Evolutionary conservation across 2,888 invertebrate genomes (phyloP).

Genomic region (Sturmia bella): DNA sequence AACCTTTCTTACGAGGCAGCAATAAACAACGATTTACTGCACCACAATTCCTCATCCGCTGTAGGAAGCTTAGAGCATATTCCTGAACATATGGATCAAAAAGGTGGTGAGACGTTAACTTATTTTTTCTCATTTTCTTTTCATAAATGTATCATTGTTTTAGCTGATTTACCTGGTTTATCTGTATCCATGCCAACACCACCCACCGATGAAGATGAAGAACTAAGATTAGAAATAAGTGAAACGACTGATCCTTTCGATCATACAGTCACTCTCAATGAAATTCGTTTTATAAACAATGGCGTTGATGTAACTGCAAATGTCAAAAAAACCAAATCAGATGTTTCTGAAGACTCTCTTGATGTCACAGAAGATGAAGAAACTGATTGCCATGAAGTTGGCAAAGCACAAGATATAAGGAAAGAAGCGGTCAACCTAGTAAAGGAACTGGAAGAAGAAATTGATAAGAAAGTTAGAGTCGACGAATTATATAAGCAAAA

Average conservation of each 20-base stretch:
- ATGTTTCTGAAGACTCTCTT: conserved; percentile 70
- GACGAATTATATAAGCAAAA: conserved; percentile 21
- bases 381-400: conserved; percentile 64
- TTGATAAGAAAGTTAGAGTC: conserved; percentile 48
- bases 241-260: conserved; percentile 77
- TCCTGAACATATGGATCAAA: conserved; percentile 65
- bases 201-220: conserved; percentile 79
- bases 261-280: conserved; percentile 77
- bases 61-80: conserved; percentile 77
- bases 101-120: conserved; percentile 44
- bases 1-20: conserved; percentile 78
- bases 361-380: conserved; percentile 71
- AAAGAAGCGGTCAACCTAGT: conserved; percentile 59
- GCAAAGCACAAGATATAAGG: conserved; percentile 72
- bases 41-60: conserved; percentile 76
- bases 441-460: conserved; percentile 64
- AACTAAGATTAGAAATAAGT: conserved; percentile 79
- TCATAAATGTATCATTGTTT: neutral
- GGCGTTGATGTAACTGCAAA: conserved; percentile 81
- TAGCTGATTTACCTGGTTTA: conserved; percentile 60
- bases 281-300: conserved; percentile 81
- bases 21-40: conserved; percentile 75
- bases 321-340: conserved; percentile 74
- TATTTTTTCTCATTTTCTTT: neutral
- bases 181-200: conserved; percentile 74